These are phyloP conservation scores for Ammospiza nelsoni DNA, from an alignment of 2,113 vertebrate genomes.

Conservation along the genomic window DNA sequence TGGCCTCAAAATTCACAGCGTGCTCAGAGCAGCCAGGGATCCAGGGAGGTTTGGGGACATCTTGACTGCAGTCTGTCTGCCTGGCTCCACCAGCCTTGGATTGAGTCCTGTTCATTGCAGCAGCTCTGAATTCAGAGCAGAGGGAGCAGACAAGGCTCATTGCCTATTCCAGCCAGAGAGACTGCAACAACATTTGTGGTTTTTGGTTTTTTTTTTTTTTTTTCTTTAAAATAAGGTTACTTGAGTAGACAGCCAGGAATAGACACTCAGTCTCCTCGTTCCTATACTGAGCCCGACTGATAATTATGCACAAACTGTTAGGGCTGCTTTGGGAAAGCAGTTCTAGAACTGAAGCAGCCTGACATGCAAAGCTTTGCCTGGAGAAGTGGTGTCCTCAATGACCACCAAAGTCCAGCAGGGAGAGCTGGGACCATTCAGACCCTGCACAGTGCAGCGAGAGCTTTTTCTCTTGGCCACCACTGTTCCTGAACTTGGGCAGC, in stretches of 20 bases:
- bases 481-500: not conserved
- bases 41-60: slow-evolving; percentile 34
- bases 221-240: not conserved
- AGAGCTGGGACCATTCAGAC: not conserved
- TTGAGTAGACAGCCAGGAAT: not conserved
- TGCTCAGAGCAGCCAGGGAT: slow-evolving; percentile 2
- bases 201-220: not conserved
- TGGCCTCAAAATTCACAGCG: not conserved
- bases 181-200: not conserved
- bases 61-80: slow-evolving; percentile 57
- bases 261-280: not conserved
- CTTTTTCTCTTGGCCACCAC: not conserved
- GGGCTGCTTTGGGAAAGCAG: not conserved
- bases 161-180: slow-evolving; percentile 41
- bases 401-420: not conserved
- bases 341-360: not conserved
- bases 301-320: not conserved
- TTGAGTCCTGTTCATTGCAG: slow-evolving; percentile 49
- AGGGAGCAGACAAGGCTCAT: slow-evolving; percentile 46
- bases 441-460: not conserved
- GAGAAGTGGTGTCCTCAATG: rapidly evolving
- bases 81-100: slow-evolving; percentile 34
- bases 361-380: not conserved
- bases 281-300: not conserved
- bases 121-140: slow-evolving; percentile 57